phyloP scores from a whole-genome alignment of 1,140 invertebrate genomes.

The Macrobrachium nipponense region DNA sequence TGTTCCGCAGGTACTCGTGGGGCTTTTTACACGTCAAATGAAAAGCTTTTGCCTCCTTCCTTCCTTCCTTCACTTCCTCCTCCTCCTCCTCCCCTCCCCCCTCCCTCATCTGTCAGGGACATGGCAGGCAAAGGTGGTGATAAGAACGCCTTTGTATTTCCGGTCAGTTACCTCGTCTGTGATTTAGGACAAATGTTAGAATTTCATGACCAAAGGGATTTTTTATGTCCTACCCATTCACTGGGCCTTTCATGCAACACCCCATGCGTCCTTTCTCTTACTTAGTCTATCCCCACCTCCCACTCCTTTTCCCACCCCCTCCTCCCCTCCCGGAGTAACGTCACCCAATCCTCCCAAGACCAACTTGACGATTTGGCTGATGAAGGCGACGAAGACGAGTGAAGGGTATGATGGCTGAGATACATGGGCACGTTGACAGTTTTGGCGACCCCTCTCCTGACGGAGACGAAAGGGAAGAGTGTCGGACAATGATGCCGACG shows the following conservation, averaged over 20 bases:
- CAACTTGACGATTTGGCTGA: too few species aligned
- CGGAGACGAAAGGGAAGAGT: too few species aligned
- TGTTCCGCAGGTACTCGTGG: too few species aligned
- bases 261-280: conserved; percentile 15
- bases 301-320: background rate
- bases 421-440: too few species aligned
- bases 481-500: too few species aligned
- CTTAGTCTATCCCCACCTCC: background rate
- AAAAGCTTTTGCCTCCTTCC: background rate
- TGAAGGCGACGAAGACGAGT: too few species aligned
- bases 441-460: too few species aligned
- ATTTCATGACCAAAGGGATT: too few species aligned
- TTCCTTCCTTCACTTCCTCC: background rate
- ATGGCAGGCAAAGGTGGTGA: background rate
- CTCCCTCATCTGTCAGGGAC: background rate
- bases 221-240: background rate
- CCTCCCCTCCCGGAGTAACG: background rate
- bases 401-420: too few species aligned
- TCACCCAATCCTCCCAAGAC: too few species aligned
- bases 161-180: background rate
- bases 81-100: background rate
- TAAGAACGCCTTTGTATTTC: background rate
- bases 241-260: background rate
- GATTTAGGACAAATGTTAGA: too few species aligned
- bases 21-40: too few species aligned